Evolutionary conservation across 2,888 invertebrate species (phyloP), one percentile per base, ranked within the genome.

Genomic region (Herminia tarsipennalis): DNA sequence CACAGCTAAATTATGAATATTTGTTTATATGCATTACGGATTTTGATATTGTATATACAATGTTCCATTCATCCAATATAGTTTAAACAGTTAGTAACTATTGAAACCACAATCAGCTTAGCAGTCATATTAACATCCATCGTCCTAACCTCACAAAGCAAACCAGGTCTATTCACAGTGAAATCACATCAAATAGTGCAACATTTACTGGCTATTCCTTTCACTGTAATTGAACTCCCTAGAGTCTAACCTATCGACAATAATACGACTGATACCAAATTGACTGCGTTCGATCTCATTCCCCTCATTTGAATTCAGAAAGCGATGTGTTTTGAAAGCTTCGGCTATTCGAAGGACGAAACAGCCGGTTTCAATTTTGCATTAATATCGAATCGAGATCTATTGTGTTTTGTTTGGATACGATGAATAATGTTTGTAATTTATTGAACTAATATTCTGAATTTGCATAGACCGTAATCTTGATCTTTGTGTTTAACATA

Each of bases 341-440:
- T 64, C 55, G 66, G 73, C 76, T 66, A 68, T 61, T 34, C 32
- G 33, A 59, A 67, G 68, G 68, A 71, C 72, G 71, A 69, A 72
- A 74, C 70, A 75, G 55, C 62, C 62, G 69, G 66, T 75, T 71
- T 71, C 73, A 76, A 78, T 77, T 76, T 70, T 66, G 65, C 73
- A 73, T 73, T 73, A 75, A 77, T 77, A 73, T 69, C 66, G 48
- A 33, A 66, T 63, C 28, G 10, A 41, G 16, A 51, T 49, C 66
- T 50, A 44, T 47, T 59, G 50, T 52, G 45, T 62, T 53, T 56
- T 51, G 48, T 63, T 59, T 56, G 34, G 9, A 38, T 33, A 30
- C 40, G 35, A 60, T 56, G 56, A 60, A 47, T 60, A 43, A 60
- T 50, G 52, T 40, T 45, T 27, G 44, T 47, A 52, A 52, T 47